A percentile compares a stretch with the other conserved stretches of the same genome.
phyloP scores from a whole-genome alignment of 2,888 invertebrate genomes.

The Seladonia tumulorum region DNA sequence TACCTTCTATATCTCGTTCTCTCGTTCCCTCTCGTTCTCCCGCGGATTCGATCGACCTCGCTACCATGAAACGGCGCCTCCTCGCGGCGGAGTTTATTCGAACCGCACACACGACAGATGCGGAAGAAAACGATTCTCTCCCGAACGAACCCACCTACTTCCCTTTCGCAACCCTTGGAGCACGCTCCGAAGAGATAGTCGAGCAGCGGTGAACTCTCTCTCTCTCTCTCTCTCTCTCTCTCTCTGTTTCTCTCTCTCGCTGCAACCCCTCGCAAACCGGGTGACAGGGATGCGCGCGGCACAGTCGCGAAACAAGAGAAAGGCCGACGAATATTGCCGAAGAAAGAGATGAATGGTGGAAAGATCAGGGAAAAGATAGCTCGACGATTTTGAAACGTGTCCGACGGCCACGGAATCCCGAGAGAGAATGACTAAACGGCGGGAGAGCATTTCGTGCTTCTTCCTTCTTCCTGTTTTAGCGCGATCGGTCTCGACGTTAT shows the following conservation, averaged over 20 bases:
- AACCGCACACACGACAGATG: slow-evolving; percentile 41
- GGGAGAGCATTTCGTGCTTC: slow-evolving; percentile 29
- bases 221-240: background rate
- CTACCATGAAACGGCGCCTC: slow-evolving; percentile 57
- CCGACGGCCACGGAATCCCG: slow-evolving; percentile 22
- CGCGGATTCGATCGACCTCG: slow-evolving; percentile 66
- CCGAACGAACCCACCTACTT: slow-evolving; percentile 32
- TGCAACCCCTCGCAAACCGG: background rate
- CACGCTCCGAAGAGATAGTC: background rate
- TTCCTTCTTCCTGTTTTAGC: slow-evolving; percentile 15
- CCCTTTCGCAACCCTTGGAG: slow-evolving; percentile 17
- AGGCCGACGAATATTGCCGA: background rate
- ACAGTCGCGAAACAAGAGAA: background rate
- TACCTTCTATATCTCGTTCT: slow-evolving; percentile 9
- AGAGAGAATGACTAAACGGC: slow-evolving; percentile 47
- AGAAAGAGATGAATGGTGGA: background rate
- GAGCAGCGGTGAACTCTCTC: slow-evolving; percentile 2
- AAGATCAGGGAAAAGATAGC: background rate
- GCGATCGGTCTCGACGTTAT: slow-evolving; percentile 20
- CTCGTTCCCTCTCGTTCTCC: slow-evolving; percentile 15
- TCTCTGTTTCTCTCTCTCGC: background rate
- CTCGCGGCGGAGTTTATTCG: slow-evolving; percentile 55
- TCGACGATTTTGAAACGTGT: slow-evolving; percentile 38
- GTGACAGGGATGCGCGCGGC: background rate
- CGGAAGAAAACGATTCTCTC: slow-evolving; percentile 29